These are phyloP conservation scores for Amphipyra berbera DNA, from an alignment of 2,888 invertebrate genomes.

Conservation along the genomic window DNA sequence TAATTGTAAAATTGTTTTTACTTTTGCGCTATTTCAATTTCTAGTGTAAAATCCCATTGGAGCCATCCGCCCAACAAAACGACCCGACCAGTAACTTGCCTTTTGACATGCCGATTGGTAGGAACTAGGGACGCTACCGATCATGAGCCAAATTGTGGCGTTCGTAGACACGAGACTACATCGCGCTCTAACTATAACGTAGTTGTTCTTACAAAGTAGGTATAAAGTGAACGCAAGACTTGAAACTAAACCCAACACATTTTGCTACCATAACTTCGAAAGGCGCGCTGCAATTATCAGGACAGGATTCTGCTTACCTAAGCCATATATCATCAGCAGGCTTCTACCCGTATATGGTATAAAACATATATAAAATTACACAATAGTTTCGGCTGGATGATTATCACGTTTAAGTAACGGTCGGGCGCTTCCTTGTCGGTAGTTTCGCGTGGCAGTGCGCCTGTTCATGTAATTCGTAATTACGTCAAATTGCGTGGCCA, in stretches of 20 bases:
- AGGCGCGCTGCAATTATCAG: constrained; percentile 23
- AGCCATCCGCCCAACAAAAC: too few relatives aligned
- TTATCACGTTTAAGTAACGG: constrained; percentile 69
- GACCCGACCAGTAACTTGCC: too few relatives aligned
- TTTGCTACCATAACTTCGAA: constrained; percentile 28
- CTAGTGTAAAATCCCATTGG: too few relatives aligned
- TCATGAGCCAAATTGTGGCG: too few relatives aligned
- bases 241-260: constrained; percentile 5
- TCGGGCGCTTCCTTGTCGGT: constrained; percentile 68
- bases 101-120: too few relatives aligned
- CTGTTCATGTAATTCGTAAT: constrained; percentile 83
- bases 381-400: constrained; percentile 74
- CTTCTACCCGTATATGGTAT: constrained; percentile 6
- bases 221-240: neutral
- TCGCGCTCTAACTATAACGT: too few relatives aligned
- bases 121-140: too few relatives aligned
- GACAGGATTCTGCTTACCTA: constrained; percentile 15
- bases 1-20: too few relatives aligned
- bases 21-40: too few relatives aligned
- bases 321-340: constrained; percentile 26
- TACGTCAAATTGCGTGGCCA: constrained; percentile 86
- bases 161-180: too few relatives aligned
- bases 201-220: too few relatives aligned
- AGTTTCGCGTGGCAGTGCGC: constrained; percentile 69
- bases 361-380: constrained; percentile 59